A percentile compares a stretch with the other conserved stretches of the same genome.
phyloP scores from a whole-genome alignment of 2,797 vertebrate species.

The Chromis chromis region DNA sequence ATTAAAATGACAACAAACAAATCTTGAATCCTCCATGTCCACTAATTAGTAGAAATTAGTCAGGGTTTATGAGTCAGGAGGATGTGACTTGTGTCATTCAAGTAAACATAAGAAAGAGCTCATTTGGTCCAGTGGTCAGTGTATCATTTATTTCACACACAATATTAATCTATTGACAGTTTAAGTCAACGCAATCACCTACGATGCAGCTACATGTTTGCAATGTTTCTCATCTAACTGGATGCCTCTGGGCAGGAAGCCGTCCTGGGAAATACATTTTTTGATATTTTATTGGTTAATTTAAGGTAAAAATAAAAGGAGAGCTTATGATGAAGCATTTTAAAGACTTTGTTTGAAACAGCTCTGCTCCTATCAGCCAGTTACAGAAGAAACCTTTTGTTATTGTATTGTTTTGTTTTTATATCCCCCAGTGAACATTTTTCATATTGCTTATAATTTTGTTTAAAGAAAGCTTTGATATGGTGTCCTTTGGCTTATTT shows the following conservation, averaged over 20 bases:
- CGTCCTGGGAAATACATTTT: slow-evolving; percentile 14
- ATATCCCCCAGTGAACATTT: slow-evolving; percentile 26
- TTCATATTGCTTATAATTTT: slow-evolving; percentile 28
- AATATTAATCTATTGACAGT: slow-evolving; percentile 15
- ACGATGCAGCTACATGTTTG: slow-evolving; percentile 43
- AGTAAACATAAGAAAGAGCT: slow-evolving; percentile 15
- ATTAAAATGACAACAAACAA: no score
- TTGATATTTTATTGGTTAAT: slow-evolving; percentile 33
- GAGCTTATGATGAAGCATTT: slow-evolving; percentile 25
- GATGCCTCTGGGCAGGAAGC: slow-evolving; percentile 11
- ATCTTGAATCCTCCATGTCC: no score
- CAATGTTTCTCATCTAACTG: slow-evolving; percentile 30
- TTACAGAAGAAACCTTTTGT: slow-evolving; percentile 41
- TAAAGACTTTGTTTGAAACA: slow-evolving; percentile 46
- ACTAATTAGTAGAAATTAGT: not conserved
- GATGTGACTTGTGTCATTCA: slow-evolving; percentile 8
- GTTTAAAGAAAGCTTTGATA: slow-evolving; percentile 38
- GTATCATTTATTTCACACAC: slow-evolving; percentile 18
- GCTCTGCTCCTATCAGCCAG: slow-evolving; percentile 44
- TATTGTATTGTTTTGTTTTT: slow-evolving; percentile 22
- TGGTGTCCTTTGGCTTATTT: slow-evolving; percentile 23
- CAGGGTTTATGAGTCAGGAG: not conserved
- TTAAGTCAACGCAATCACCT: slow-evolving; percentile 55
- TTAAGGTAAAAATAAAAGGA: slow-evolving; percentile 6
- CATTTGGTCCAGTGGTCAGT: slow-evolving; percentile 9